Evolutionary conservation across 2,888 invertebrate species (phyloP).

Genomic region (Drosophila acutilabella): DNA sequence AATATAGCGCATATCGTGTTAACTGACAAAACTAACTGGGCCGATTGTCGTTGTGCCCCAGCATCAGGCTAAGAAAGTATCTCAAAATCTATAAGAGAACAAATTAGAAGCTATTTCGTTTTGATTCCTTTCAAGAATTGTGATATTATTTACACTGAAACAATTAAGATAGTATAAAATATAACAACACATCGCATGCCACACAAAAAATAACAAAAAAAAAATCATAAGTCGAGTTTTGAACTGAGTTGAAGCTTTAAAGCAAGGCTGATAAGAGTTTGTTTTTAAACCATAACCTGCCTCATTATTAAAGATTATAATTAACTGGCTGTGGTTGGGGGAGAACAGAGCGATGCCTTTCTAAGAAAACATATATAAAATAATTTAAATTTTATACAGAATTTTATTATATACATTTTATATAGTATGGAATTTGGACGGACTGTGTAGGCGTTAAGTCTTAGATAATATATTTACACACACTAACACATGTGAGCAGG

Average conservation of each 20-base stretch:
- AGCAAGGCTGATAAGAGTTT: slow-evolving; percentile 1
- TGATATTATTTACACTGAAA: slow-evolving; percentile 57
- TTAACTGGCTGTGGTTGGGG: background rate
- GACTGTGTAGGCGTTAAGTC: slow-evolving; percentile 17
- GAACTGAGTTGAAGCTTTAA: background rate
- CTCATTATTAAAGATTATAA: background rate
- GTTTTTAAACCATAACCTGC: background rate
- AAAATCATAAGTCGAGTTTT: background rate
- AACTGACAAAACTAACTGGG: slow-evolving; percentile 57
- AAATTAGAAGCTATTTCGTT: slow-evolving; percentile 56
- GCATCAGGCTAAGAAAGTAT: slow-evolving; percentile 57
- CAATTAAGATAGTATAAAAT: slow-evolving; percentile 2
- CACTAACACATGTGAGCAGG: slow-evolving; percentile 13
- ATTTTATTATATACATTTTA: background rate
- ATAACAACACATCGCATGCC: slow-evolving; percentile 3
- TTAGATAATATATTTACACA: slow-evolving; percentile 30
- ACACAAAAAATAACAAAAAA: slow-evolving; percentile 7
- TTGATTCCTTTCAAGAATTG: slow-evolving; percentile 23
- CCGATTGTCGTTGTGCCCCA: slow-evolving; percentile 60
- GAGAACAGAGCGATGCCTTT: background rate
- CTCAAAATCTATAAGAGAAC: slow-evolving; percentile 74
- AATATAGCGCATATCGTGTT: slow-evolving; percentile 82
- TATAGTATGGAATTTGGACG: slow-evolving; percentile 4
- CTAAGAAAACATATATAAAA: background rate
- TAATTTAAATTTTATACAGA: background rate